Evolutionary conservation across 2,888 invertebrate genomes (phyloP).

Genomic region (Adelphocoris suturalis): DNA sequence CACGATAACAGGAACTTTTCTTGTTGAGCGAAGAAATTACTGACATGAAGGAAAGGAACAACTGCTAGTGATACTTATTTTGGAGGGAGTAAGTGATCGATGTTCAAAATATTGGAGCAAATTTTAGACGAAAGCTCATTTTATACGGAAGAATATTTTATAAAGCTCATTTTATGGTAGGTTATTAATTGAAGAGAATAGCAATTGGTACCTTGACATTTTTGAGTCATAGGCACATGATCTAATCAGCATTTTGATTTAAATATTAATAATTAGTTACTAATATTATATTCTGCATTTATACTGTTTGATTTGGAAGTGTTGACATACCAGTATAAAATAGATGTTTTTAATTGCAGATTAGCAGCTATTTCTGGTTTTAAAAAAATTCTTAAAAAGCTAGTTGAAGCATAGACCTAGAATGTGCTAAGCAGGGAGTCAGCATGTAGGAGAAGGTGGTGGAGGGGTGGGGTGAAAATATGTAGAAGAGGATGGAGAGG

Average conservation of each 20-base stretch:
- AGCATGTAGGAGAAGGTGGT: constrained; percentile 89
- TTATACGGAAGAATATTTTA: too few relatives aligned
- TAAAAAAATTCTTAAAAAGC: neutral
- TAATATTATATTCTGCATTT: too few relatives aligned
- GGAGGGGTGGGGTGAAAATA: constrained; percentile 90
- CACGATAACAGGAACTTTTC: neutral
- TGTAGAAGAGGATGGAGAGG: constrained; percentile 85
- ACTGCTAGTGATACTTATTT: neutral
- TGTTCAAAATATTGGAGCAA: too few relatives aligned
- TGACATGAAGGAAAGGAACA: neutral
- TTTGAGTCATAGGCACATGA: too few relatives aligned
- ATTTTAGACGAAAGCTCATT: too few relatives aligned
- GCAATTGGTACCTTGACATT: too few relatives aligned
- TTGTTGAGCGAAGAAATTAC: neutral
- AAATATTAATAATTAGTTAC: too few relatives aligned
- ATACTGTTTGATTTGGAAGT: too few relatives aligned
- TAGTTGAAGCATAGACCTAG: neutral
- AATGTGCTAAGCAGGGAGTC: neutral
- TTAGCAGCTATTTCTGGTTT: neutral
- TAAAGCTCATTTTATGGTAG: too few relatives aligned
- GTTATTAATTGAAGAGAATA: too few relatives aligned
- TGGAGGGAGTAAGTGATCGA: neutral
- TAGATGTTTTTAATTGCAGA: neutral
- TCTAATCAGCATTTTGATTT: too few relatives aligned
- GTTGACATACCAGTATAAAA: too few relatives aligned